Percentiles rank a stretch among this genome's conserved stretches.
Conservation (phyloP, 1,140 invertebrate genomes). For the Aphelenchoides besseyi region DNA sequence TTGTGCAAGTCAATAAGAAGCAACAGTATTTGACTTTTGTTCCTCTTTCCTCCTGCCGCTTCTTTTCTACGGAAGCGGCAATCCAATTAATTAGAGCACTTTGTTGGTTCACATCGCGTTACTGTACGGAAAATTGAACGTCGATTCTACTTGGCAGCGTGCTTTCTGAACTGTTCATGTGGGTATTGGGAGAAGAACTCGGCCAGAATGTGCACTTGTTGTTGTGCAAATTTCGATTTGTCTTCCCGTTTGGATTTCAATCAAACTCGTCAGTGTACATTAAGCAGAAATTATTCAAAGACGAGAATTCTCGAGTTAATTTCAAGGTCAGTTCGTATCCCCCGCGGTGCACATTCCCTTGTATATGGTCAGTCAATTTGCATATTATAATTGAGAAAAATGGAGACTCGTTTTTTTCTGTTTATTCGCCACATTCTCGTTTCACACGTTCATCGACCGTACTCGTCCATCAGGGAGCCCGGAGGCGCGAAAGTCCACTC, state of each 20-base stretch:
- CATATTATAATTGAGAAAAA: neutral
- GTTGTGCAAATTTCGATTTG: neutral
- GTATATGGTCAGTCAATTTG: neutral
- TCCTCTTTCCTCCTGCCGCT: neutral
- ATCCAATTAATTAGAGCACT: no score
- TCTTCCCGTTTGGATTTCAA: neutral
- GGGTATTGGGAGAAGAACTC: neutral
- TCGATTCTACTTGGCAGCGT: neutral
- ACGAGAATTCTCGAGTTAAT: neutral
- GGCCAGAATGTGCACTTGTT: neutral
- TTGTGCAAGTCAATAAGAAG: neutral
- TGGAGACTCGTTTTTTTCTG: neutral
- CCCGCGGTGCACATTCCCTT: neutral
- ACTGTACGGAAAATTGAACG: no score
- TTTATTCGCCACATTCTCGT: neutral
- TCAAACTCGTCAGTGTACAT: neutral
- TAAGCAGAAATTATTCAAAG: neutral
- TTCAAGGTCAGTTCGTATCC: neutral
- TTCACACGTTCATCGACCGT: neutral
- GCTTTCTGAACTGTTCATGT: neutral
- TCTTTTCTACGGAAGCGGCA: no score
- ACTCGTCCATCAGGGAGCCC: neutral
- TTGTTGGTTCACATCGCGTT: no score
- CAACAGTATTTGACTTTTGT: neutral
- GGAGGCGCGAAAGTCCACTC: neutral